Evolutionary conservation across 2,113 vertebrate genomes (phyloP), one percentile per base, ranked within the genome.

Genomic region (Phalacrocorax pelagicus): DNA sequence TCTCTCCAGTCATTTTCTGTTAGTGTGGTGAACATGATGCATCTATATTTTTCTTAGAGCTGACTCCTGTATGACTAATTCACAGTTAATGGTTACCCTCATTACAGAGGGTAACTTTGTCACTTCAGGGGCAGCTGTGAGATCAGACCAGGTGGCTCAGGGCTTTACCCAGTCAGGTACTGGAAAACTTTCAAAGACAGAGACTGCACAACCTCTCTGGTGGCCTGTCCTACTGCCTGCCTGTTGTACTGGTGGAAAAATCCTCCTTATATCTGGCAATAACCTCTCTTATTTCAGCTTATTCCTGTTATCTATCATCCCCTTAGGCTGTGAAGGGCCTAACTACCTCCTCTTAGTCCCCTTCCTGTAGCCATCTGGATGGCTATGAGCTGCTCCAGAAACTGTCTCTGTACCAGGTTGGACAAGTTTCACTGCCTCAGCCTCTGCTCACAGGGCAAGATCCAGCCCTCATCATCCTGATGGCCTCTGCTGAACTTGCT

Each of bases 401-500:
- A 24, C 5, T 14, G 0, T 18, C 11, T 70, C 20, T 52, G 26
- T 6, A 24, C 11, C 12, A 81, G 16, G 10, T 3, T 36, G 54
- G 29, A 55, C 14, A 63, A 63, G 11, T 15, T 3, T 27, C 1
- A 0, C 15, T 38, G 32, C 32, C 19, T 29, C 63, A 65, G 11
- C 9, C 14, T 32, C 32, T 44, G 4, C 7, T 36, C 27, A 38
- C 1, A 3, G 65, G 16, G 13, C 38, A 65, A 2, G 0, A 29
- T 81, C 57, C 73, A 87, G 16, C 38, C 27, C 4, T 49, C 11
- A 1, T 16, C 40, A 32, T 44, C 14, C 44, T 32, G 19, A 20
- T 51, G 44, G 30, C 15, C 18, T 36, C 36, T 89, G 46, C 15
- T 38, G 67, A 83, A 58, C 38, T 59, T 29, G 44, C 30, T 81